Evolutionary conservation across 2,113 vertebrate genomes (phyloP).

Genomic region (Bos indicus): DNA sequence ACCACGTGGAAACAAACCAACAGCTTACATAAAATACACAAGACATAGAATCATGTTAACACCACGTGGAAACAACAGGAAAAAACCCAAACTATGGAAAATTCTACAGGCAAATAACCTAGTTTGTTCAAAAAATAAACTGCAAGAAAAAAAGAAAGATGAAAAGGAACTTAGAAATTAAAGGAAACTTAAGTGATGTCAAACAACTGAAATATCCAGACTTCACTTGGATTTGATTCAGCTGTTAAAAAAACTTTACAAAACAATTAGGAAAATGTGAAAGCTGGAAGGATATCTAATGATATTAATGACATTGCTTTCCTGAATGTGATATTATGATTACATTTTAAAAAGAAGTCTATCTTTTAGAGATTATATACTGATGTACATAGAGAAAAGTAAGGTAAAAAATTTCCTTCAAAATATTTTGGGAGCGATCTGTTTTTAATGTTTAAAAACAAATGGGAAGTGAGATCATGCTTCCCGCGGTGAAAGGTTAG

Average conservation of each 20-base stretch:
- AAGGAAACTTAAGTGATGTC: not conserved
- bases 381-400: not conserved
- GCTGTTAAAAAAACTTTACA: not conserved
- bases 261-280: not conserved
- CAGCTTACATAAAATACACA: not conserved
- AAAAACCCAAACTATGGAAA: constrained; percentile 3
- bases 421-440: not conserved
- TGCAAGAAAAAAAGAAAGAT: not conserved
- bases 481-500: not conserved
- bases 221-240: not conserved
- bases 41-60: not conserved
- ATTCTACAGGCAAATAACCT: constrained; percentile 8
- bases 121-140: not conserved
- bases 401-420: not conserved
- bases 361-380: constrained; percentile 21
- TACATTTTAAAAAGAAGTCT: not conserved
- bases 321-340: not conserved
- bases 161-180: not conserved
- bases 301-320: not conserved
- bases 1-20: not conserved
- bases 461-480: not conserved
- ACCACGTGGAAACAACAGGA: not conserved
- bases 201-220: not conserved
- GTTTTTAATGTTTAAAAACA: not conserved
- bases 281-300: not conserved